Conservation (phyloP, 2,113 vertebrate genomes). For the Lophochroa leadbeateri region DNA sequence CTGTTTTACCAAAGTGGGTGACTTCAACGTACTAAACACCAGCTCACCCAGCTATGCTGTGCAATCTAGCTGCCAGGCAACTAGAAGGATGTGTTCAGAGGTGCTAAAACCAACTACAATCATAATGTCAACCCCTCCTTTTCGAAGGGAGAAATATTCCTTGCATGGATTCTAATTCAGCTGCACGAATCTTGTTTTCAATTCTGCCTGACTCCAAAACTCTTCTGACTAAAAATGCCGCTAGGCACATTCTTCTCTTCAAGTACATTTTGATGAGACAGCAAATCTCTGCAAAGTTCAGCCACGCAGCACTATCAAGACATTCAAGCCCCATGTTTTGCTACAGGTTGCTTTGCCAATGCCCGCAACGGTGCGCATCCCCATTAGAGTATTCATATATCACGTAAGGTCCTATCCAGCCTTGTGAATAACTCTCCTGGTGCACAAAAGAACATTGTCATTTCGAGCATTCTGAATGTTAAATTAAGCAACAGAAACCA, state of each 20-base stretch:
- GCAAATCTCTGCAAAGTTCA: not conserved
- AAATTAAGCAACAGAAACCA: not conserved
- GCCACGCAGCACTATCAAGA: not conserved
- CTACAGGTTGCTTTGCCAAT: not conserved
- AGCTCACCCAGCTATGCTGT: not conserved
- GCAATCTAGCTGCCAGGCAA: not conserved
- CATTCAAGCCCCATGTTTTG: not conserved
- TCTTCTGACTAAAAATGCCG: not conserved
- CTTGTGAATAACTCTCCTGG: not conserved
- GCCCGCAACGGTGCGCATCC: not conserved
- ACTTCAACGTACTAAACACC: rapidly evolving
- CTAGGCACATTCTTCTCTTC: not conserved
- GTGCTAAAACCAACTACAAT: not conserved
- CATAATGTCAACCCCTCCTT: not conserved
- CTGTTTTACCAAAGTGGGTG: not conserved
- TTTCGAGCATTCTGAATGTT: not conserved
- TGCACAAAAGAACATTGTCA: not conserved
- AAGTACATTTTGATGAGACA: not conserved
- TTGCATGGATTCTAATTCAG: not conserved
- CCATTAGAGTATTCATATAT: not conserved
- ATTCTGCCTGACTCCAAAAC: not conserved
- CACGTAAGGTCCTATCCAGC: not conserved
- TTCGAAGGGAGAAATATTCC: not conserved
- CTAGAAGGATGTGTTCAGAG: rapidly evolving
- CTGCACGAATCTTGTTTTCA: not conserved